phyloP scores from a whole-genome alignment of 2,888 invertebrate species.

The Catocala fraxini region DNA sequence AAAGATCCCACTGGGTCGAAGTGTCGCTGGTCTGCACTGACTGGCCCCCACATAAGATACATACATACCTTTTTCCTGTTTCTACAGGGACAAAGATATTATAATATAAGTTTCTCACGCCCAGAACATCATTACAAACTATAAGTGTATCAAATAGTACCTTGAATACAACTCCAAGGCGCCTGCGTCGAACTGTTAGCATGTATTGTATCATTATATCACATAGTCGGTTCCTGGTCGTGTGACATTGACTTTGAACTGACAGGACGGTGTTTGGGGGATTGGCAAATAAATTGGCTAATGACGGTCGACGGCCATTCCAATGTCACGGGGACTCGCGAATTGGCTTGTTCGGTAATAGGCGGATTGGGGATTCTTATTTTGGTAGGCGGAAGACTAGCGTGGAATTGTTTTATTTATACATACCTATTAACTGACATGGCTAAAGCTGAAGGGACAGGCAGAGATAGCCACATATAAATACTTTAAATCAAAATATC shows the following conservation, averaged over 20 bases:
- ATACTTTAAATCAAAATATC: no score
- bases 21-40: no score
- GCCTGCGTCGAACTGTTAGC: background rate
- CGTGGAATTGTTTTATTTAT: no score
- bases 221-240: constrained; percentile 34
- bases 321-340: constrained; percentile 44
- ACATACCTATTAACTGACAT: no score
- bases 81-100: no score
- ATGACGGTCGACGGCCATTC: constrained; percentile 46
- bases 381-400: no score
- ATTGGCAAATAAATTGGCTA: constrained; percentile 51
- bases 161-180: constrained; percentile 22
- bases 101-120: constrained; percentile 17
- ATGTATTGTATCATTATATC: background rate
- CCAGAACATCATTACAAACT: background rate
- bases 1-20: no score
- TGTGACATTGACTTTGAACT: constrained; percentile 63
- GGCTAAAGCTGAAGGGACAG: no score
- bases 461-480: no score
- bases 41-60: no score
- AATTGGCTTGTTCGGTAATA: constrained; percentile 20
- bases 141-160: background rate
- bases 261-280: constrained; percentile 44
- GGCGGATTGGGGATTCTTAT: no score
- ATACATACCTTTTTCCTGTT: no score